phyloP scores from a whole-genome alignment of 2,113 vertebrate genomes.

The Paralichthys olivaceus region DNA sequence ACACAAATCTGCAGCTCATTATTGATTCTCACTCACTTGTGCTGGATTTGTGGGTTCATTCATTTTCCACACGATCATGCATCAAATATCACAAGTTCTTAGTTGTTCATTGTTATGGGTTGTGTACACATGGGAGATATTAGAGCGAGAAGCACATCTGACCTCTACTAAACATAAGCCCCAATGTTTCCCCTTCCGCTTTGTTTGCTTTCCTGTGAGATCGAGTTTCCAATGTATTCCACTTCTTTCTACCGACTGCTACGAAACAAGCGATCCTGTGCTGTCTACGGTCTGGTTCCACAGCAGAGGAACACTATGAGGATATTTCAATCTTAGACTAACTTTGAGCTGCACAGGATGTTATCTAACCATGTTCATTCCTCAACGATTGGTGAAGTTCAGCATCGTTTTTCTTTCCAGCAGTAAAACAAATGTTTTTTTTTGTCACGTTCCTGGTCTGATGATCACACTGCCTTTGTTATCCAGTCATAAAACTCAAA shows the following conservation, averaged over 20 bases:
- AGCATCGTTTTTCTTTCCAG: background rate
- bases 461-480: background rate
- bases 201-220: conserved; percentile 15
- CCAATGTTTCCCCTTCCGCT: conserved; percentile 5
- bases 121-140: conserved; percentile 41
- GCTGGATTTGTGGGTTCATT: background rate
- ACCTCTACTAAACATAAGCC: conserved; percentile 7
- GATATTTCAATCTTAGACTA: background rate
- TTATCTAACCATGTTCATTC: background rate
- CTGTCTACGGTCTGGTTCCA: background rate
- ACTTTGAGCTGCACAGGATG: background rate
- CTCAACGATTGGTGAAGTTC: background rate
- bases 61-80: conserved; percentile 5
- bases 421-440: background rate
- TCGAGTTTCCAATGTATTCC: background rate
- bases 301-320: background rate
- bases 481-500: background rate
- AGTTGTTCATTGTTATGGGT: conserved; percentile 15
- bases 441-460: background rate
- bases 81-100: conserved; percentile 24
- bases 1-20: background rate
- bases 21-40: background rate
- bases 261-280: background rate
- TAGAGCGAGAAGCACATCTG: conserved; percentile 32
- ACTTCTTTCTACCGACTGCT: background rate